Base-by-base conservation (phyloP, 2,888 invertebrate species). In the Tuta absoluta region DNA sequence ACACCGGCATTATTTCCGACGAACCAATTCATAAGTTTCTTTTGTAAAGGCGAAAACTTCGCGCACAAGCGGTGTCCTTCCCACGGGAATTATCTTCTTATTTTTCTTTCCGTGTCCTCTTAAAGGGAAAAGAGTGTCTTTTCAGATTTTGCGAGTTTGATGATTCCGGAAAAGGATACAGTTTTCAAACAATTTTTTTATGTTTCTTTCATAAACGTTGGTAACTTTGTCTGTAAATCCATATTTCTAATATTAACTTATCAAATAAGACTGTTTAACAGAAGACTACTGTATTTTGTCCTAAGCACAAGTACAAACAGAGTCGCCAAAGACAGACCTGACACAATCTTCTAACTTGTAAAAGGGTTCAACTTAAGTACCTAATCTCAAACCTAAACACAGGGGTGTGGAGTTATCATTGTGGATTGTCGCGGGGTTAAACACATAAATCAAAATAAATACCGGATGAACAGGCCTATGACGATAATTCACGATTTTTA, bases 401-500 rank as follows among this genome's bases (percentile, higher is more conserved):
- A 56, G 57, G 37, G 60, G 56, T 23, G 53, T 23, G 51, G 12
- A 66, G 66, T 62, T 65, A 72, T 71, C 66, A 64, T 65, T 68
- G 65, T 63, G 74, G 74, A 72, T 72, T 68, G 66, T 67, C 23
- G 23, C 75, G 77, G 81, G 80, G 74, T 78, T 76, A 75, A 75
- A 69, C 68, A 72, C 74, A 82, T 86, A 86, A 89, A 87, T 89
- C 85, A 87, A 79, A 77, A 84, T 82, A 81, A 82, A 78, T 74
- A 76, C 75, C 76, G 78, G 82, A 78, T 78, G 72, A 72, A 72
- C 73, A 76, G 75, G 75, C 72, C 70, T 72, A 73, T 71, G 70
- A 77, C 71, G 70, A 84, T 88, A 86, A 88, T 80, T 89, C 82
- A 89, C 73, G 82, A 85, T 87, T 86, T 88, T 87, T 85, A 81